Evolutionary conservation across 2,113 vertebrate genomes (phyloP), one percentile per base, ranked within the genome.

Genomic region (Polypterus senegalus): DNA sequence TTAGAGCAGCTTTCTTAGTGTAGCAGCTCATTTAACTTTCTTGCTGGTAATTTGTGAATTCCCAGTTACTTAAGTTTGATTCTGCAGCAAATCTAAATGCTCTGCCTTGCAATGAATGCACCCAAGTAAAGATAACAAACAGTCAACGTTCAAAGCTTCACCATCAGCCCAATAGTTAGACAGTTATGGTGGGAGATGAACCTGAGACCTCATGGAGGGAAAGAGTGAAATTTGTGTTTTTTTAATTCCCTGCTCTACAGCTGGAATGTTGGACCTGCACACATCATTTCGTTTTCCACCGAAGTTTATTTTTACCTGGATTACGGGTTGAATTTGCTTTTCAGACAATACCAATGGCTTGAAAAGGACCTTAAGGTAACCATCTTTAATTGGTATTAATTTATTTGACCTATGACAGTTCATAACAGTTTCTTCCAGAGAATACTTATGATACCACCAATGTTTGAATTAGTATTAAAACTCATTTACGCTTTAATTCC

Each of bases 261-360:
- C 79, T 93, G 91, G 91, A 82, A 94, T 56, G 56, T 91, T 43
- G 88, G 91, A 9, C 80, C 88, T 0, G 90, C 81, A 1, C 92
- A 94, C 69, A 86, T 93, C 75, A 77, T 94, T 76, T 89, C 91
- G 52, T 76, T 93, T 70, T 92, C 91, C 72, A 92, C 91, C 0
- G 91, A 94, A 69, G 89, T 93, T 1, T 93, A 94, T 64, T 93
- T 92, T 80, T 93, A 79, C 61, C 76, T 86, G 0, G 61, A 83
- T 0, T 92, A 79, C 0, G 88, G 90, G 7, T 63, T 44, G 66
- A 86, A 90, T 11, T 77, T 93, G 57, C 74, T 92, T 11, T 83
- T 86, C 62, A 79, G 71, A 62, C 91, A 92, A 70, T 91, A 87
- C 5, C 69, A 72, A 46, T 92, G 91, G 91, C 80, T 94, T 62